Percentiles rank a stretch among this genome's conserved stretches.
Conservation (phyloP, 2,113 vertebrate genomes). For the Lates calcarifer region DNA sequence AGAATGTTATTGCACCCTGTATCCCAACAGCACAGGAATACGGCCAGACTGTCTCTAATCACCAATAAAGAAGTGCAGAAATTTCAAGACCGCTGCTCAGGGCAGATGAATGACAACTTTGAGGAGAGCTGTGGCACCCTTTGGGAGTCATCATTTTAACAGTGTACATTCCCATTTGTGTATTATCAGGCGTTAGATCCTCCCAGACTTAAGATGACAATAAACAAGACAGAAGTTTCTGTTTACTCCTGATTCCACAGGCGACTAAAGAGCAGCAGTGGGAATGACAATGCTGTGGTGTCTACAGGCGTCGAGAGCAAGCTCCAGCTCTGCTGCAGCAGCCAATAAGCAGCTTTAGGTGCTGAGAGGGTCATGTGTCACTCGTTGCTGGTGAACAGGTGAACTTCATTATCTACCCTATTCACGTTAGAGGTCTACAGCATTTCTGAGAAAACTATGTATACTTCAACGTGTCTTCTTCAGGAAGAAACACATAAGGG, state of each 20-base stretch:
- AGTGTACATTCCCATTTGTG: conserved; percentile 36
- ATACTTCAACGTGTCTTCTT: conserved; percentile 26
- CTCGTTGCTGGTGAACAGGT: conserved; percentile 52
- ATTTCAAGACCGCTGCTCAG: conserved; percentile 56
- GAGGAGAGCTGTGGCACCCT: conserved; percentile 20
- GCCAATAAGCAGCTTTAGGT: conserved; percentile 30
- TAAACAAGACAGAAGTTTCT: conserved; percentile 66
- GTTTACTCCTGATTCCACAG: conserved; percentile 59
- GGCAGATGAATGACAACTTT: conserved; percentile 47
- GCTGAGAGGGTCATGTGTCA: conserved; percentile 45
- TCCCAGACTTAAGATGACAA: conserved; percentile 40
- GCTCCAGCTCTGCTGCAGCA: conserved; percentile 2
- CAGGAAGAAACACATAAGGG: conserved; percentile 31
- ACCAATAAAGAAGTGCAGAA: conserved; percentile 51
- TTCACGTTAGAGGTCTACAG: background rate
- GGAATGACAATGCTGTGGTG: background rate
- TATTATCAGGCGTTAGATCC: conserved; percentile 46
- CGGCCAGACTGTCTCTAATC: conserved; percentile 58
- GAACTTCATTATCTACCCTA: conserved; percentile 42
- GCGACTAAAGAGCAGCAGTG: conserved; percentile 8
- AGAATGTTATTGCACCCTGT: conserved; percentile 54
- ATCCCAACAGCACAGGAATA: conserved; percentile 38
- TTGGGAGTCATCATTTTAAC: conserved; percentile 55
- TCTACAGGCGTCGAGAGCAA: background rate
- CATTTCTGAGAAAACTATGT: background rate